These are phyloP conservation scores for Polylopha cassiicola DNA, from an alignment of 2,888 invertebrate genomes.

Conservation along the genomic window DNA sequence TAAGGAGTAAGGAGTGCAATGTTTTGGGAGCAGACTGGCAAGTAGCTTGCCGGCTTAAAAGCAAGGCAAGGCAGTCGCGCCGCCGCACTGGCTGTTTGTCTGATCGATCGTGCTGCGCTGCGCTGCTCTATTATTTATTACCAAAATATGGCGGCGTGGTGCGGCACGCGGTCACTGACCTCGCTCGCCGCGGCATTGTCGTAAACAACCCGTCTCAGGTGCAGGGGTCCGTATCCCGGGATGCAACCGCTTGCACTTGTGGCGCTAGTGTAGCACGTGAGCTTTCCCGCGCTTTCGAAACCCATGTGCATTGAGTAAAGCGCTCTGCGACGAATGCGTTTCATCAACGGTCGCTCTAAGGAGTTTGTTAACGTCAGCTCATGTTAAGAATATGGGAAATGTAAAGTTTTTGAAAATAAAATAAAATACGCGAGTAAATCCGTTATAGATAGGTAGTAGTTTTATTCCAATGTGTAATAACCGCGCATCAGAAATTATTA, in stretches of 20 bases:
- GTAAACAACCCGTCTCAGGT: conserved; percentile 56
- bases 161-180: conserved; percentile 62
- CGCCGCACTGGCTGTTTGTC: conserved; percentile 56
- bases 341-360: too few relatives aligned
- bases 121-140: conserved; percentile 71
- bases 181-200: conserved; percentile 45
- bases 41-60: conserved; percentile 1
- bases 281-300: too few relatives aligned
- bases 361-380: too few relatives aligned
- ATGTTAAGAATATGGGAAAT: too few relatives aligned
- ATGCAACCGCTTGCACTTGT: conserved; percentile 17
- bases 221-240: conserved; percentile 14
- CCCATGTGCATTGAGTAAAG: too few relatives aligned
- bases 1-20: conserved; percentile 47
- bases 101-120: conserved; percentile 65
- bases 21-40: conserved; percentile 45
- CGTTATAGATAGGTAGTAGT: too few relatives aligned
- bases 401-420: too few relatives aligned
- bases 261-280: too few relatives aligned
- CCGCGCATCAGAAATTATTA: too few relatives aligned
- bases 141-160: conserved; percentile 71
- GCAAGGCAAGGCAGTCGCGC: conserved; percentile 36
- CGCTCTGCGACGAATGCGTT: too few relatives aligned
- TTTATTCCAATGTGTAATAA: too few relatives aligned
- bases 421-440: too few relatives aligned